A percentile compares a stretch with the other conserved stretches of the same genome.
Evolutionary conservation across 1,140 invertebrate genomes (phyloP).

Genomic region (Oppia nitens): DNA sequence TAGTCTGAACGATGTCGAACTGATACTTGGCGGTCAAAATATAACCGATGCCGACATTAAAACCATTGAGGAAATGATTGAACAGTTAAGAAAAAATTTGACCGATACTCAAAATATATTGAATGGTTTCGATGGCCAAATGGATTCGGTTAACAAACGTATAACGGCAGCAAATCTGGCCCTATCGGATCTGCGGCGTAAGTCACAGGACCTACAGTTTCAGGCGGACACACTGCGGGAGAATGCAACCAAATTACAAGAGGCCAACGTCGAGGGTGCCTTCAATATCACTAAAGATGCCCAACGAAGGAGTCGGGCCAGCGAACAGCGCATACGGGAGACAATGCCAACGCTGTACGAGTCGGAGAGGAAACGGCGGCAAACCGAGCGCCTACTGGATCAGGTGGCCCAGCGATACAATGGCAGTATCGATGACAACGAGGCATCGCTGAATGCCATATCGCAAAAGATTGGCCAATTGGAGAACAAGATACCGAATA

Average conservation of each 20-base stretch:
- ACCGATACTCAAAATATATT: slow-evolving; percentile 36
- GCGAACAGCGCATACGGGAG: slow-evolving; percentile 32
- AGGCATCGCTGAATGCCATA: slow-evolving; percentile 43
- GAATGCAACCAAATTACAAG: slow-evolving; percentile 76
- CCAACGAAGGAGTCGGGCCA: slow-evolving; percentile 44
- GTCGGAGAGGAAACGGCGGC: slow-evolving; percentile 59
- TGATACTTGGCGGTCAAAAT: slow-evolving; percentile 52
- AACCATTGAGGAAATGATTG: slow-evolving; percentile 38
- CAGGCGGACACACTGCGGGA: slow-evolving; percentile 54
- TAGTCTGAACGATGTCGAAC: slow-evolving; percentile 56
- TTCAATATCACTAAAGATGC: slow-evolving; percentile 71
- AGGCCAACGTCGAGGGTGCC: slow-evolving; percentile 81
- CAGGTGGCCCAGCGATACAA: slow-evolving; percentile 49
- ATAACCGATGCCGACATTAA: slow-evolving; percentile 55
- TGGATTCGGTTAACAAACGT: slow-evolving; percentile 55
- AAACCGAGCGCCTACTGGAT: slow-evolving; percentile 58
- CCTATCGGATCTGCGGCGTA: slow-evolving; percentile 50
- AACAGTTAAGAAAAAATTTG: slow-evolving; percentile 36
- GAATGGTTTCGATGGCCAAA: slow-evolving; percentile 39
- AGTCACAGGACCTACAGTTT: slow-evolving; percentile 50
- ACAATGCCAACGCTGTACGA: slow-evolving; percentile 40
- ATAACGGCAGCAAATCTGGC: slow-evolving; percentile 58
- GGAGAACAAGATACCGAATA: slow-evolving; percentile 51
- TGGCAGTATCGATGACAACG: slow-evolving; percentile 42
- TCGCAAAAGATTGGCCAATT: slow-evolving; percentile 45